Evolutionary conservation across 2,113 vertebrate species (phyloP).

Genomic region (Periophthalmus modestus): DNA sequence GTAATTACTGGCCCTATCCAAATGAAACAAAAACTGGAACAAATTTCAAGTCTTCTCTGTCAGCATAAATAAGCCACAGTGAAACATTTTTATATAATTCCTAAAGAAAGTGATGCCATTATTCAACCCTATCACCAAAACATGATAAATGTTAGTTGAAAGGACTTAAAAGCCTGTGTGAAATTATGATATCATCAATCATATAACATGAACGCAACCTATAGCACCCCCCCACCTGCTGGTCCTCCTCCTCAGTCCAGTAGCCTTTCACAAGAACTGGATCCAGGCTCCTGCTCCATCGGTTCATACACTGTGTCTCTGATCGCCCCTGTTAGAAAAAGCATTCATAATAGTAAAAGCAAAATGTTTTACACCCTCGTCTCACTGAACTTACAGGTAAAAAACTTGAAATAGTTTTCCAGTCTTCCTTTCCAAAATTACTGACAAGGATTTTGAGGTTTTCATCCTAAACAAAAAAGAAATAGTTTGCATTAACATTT

Average conservation of each 20-base stretch:
- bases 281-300: slow-evolving; percentile 85
- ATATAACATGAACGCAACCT: not conserved
- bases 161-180: too few species aligned
- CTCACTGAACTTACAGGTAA: slow-evolving; percentile 82
- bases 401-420: slow-evolving; percentile 87
- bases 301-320: slow-evolving; percentile 85
- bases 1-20: too few species aligned
- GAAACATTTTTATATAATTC: too few species aligned
- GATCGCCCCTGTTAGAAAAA: slow-evolving; percentile 82
- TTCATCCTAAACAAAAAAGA: slow-evolving; percentile 80
- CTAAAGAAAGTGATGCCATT: too few species aligned
- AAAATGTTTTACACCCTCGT: not conserved
- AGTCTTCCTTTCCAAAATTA: slow-evolving; percentile 86
- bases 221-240: slow-evolving; percentile 78
- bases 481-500: not conserved
- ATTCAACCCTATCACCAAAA: too few species aligned
- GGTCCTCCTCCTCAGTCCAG: slow-evolving; percentile 95
- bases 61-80: too few species aligned
- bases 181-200: too few species aligned
- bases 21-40: too few species aligned
- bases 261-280: slow-evolving; percentile 86
- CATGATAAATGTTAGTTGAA: too few species aligned
- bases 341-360: not conserved
- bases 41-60: too few species aligned
- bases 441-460: slow-evolving; percentile 84